Conservation (phyloP, 2,113 vertebrate genomes). For the Poicephalus gulielmi region DNA sequence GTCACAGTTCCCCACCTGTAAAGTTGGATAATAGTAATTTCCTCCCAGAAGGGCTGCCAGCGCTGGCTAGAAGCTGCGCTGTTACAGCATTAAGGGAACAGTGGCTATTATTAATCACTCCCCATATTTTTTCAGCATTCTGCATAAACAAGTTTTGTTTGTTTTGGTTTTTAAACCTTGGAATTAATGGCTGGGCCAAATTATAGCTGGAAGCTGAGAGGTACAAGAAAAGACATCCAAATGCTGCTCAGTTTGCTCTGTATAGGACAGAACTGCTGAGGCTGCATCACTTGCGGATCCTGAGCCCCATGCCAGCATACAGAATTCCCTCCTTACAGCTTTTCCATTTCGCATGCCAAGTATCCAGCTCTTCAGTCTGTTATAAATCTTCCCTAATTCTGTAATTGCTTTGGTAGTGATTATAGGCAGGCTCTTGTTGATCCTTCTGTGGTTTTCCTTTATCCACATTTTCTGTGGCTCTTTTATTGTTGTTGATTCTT, state of each 20-base stretch:
- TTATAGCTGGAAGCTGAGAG: conserved; percentile 53
- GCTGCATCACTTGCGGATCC: conserved; percentile 46
- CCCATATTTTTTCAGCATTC: conserved; percentile 12
- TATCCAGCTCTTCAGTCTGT: conserved; percentile 50
- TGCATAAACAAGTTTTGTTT: conserved; percentile 32
- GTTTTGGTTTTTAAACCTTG: conserved; percentile 47
- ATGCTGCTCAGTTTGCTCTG: conserved; percentile 20
- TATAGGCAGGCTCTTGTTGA: conserved; percentile 55
- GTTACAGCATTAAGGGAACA: not conserved
- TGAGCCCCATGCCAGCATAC: conserved; percentile 16
- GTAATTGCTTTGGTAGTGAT: conserved; percentile 63
- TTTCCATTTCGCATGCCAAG: conserved; percentile 53
- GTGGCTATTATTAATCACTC: conserved; percentile 47
- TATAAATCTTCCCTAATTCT: conserved; percentile 64
- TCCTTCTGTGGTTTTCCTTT: conserved; percentile 44
- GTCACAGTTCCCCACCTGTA: conserved; percentile 23
- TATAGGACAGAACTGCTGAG: conserved; percentile 60
- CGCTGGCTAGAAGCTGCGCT: not conserved
- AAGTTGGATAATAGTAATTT: not conserved
- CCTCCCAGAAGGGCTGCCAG: not conserved
- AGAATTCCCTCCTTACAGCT: conserved; percentile 64
- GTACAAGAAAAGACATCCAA: conserved; percentile 26
- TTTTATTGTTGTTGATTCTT: conserved; percentile 3
- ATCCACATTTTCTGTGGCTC: conserved; percentile 42
- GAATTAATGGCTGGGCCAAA: not conserved